Evolutionary conservation across 2,888 invertebrate species (phyloP).

Genomic region (Drosophila percnosoma): DNA sequence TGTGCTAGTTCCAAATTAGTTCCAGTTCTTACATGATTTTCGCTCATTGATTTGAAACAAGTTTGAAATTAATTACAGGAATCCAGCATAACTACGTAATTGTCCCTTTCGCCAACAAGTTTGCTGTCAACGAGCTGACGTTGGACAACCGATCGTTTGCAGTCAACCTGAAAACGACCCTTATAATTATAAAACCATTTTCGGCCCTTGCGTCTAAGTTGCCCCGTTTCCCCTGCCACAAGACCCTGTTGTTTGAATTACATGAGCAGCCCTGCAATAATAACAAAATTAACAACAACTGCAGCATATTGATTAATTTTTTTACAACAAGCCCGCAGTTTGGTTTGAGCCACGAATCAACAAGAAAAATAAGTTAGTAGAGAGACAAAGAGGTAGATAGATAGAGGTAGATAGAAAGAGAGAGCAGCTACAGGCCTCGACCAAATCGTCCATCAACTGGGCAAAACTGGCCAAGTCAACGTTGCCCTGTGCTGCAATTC

Average conservation of each 20-base stretch:
- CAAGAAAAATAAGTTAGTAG: neutral
- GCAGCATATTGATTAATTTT: conserved; percentile 72
- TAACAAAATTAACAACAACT: conserved; percentile 46
- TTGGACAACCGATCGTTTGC: conserved; percentile 71
- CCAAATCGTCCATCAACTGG: conserved; percentile 64
- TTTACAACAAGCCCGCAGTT: conserved; percentile 53
- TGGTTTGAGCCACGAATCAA: conserved; percentile 19
- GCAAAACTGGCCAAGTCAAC: conserved; percentile 67
- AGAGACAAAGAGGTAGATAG: neutral
- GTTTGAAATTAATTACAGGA: neutral
- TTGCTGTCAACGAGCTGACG: conserved; percentile 43
- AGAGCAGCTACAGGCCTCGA: neutral
- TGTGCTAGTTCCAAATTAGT: neutral
- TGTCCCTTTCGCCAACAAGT: neutral
- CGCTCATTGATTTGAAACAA: neutral
- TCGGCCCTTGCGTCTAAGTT: conserved; percentile 1
- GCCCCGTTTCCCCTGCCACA: conserved; percentile 4
- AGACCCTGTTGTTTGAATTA: conserved; percentile 58
- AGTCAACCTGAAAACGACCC: conserved; percentile 67
- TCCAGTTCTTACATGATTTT: neutral
- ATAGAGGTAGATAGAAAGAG: neutral
- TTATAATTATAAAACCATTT: conserved; percentile 77
- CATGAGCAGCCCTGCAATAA: conserved; percentile 35
- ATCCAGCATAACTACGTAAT: neutral
- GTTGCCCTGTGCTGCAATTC: conserved; percentile 64